Conservation (phyloP, 2,113 vertebrate genomes). For the Callospermophilus lateralis region DNA sequence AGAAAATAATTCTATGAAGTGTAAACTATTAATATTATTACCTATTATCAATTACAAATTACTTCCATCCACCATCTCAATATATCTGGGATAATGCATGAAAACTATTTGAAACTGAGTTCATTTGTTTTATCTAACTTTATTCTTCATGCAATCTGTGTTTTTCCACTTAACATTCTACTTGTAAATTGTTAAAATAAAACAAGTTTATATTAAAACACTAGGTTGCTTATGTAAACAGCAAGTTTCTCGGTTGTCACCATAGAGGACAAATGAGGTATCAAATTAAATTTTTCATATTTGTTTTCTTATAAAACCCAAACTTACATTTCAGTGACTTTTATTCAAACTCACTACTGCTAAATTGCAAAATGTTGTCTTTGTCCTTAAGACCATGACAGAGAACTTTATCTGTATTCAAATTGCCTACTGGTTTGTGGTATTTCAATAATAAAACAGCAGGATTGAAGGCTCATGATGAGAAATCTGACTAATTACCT, state of each 20-base stretch:
- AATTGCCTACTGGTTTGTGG: conserved; percentile 89
- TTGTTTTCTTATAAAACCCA: conserved; percentile 63
- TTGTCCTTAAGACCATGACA: conserved; percentile 90
- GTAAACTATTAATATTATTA: conserved; percentile 22
- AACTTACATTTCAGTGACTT: conserved; percentile 86
- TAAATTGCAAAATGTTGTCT: conserved; percentile 88
- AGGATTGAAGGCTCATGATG: conserved; percentile 92
- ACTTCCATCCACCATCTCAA: conserved; percentile 35
- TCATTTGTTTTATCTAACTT: conserved; percentile 40
- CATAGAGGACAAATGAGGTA: conserved; percentile 54
- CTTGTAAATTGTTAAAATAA: background rate
- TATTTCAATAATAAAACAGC: conserved; percentile 93
- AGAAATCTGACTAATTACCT: conserved; percentile 93
- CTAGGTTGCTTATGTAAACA: conserved; percentile 50
- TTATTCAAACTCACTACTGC: conserved; percentile 85
- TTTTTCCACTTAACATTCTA: conserved; percentile 46
- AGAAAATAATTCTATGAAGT: conserved; percentile 3
- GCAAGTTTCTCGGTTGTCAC: conserved; percentile 50
- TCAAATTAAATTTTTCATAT: conserved; percentile 72
- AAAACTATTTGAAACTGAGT: background rate
- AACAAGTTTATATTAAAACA: conserved; percentile 36
- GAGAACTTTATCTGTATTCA: conserved; percentile 91
- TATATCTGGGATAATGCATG: conserved; percentile 36
- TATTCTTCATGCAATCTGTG: background rate
- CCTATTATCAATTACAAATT: conserved; percentile 25